Evolutionary conservation across 2,113 vertebrate species (phyloP).

Genomic region (Mionectes macconnelli): DNA sequence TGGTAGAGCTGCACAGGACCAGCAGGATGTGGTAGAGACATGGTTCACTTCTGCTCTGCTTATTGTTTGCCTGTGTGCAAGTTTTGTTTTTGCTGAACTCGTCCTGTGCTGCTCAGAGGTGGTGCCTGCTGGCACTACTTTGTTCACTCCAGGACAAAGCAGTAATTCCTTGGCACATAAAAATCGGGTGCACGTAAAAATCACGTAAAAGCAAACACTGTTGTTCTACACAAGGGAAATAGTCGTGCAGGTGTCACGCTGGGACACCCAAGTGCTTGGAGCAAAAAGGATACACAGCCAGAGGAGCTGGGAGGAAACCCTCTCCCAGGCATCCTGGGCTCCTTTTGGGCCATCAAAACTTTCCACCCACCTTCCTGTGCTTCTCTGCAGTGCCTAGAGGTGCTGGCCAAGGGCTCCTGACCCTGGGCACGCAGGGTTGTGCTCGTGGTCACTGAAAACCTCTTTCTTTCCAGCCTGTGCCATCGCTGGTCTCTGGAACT

Average conservation of each 20-base stretch:
- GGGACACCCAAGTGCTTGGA: background rate
- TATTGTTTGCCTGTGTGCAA: background rate
- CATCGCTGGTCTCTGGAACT: conserved; percentile 88
- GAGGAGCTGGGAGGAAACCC: background rate
- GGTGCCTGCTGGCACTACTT: background rate
- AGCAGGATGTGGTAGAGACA: background rate
- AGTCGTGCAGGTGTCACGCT: background rate
- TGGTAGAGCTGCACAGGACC: background rate
- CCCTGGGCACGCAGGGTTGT: fast-evolving
- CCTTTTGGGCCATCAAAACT: background rate
- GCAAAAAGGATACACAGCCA: background rate
- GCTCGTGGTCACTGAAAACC: background rate
- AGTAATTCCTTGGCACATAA: background rate
- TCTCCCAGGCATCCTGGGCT: background rate
- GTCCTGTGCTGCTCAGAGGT: background rate
- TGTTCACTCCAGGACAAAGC: background rate
- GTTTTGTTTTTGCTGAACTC: background rate
- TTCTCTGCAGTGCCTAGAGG: background rate
- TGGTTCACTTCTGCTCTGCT: background rate
- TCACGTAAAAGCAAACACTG: fast-evolving
- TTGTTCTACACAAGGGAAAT: background rate
- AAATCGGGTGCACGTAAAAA: fast-evolving
- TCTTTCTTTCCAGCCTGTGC: conserved; percentile 82
- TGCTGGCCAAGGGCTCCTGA: background rate
- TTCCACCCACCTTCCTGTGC: background rate